Percentiles rank a stretch among this genome's conserved stretches.
Conservation (phyloP, 2,113 vertebrate species). For the Mus pahari region DNA sequence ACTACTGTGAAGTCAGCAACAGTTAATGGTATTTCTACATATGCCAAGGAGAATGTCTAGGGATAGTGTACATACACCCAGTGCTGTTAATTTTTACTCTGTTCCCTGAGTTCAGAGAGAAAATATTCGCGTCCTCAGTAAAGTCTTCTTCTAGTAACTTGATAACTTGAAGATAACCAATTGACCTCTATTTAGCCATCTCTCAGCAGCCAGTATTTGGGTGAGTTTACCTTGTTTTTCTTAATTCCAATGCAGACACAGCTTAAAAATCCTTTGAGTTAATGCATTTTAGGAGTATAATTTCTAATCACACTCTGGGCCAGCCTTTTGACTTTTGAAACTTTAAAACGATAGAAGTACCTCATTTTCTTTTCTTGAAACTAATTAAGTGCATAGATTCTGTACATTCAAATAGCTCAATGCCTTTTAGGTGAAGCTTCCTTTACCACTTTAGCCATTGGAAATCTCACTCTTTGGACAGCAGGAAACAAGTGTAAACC, state of each 20-base stretch:
- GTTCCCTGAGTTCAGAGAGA: not conserved
- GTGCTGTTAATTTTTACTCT: not conserved
- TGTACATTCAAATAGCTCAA: constrained; percentile 37
- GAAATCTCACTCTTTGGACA: constrained; percentile 36
- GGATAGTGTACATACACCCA: not conserved
- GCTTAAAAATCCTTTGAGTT: not conserved
- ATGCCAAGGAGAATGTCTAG: not conserved
- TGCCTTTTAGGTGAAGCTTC: constrained; percentile 60
- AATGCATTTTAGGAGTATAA: constrained; percentile 45
- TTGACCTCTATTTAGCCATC: not conserved
- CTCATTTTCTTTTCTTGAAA: not conserved
- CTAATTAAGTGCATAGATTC: constrained; percentile 51
- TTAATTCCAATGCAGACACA: not conserved
- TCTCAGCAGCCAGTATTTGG: not conserved
- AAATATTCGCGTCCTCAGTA: not conserved
- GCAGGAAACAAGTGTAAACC: constrained; percentile 55
- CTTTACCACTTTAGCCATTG: constrained; percentile 32
- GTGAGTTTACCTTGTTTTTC: constrained; percentile 35
- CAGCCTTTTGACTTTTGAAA: constrained; percentile 8
- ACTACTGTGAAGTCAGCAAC: not conserved
- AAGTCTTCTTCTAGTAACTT: not conserved
- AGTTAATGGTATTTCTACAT: not conserved
- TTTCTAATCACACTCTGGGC: constrained; percentile 54
- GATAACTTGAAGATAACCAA: constrained; percentile 38
- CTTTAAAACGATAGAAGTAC: constrained; percentile 63